Base-by-base conservation (phyloP, 1,140 invertebrate genomes). In the Drosophila kepulauana region DNA sequence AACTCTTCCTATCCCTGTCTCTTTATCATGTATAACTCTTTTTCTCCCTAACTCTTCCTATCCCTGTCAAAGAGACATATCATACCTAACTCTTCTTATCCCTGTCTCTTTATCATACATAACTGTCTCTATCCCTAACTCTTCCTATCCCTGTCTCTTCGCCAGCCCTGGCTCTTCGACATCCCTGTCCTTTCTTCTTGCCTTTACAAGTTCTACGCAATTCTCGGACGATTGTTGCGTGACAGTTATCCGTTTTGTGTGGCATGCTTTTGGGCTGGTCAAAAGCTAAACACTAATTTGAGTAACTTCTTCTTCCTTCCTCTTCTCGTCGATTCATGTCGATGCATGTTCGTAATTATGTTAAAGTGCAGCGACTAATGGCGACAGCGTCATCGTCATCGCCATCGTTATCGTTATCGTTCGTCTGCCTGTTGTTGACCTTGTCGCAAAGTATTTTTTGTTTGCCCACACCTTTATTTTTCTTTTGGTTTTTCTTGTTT, bases 211-310 rank as follows among this genome's bases (percentile, higher is more conserved):
- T 25, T 25, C 20, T 25, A 25, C 20, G 3, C 30, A 33, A 5
- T 33, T 33, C 7, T 1, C 6, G 7, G 13, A n/a, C 16, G 13
- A 20, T 41, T 28, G 62, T 73, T 59, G 65, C 65, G 71, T 74
- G 71, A 62, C 41, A 59, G 10, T 51, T 15, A 46, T 16, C 10
- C 56, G 54, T 74, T 69, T 49, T 15, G 67, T 41, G 56, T 68
- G 67, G 70, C 70, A 58, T 73, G 56, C 70, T 73, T 73, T 67
- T 68, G 28, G 64, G 64, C 70, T 72, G 62, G 45, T 52, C 38
- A 69, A 61, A 13, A 11, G 43, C 35, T 35, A 33, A 28, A 51
- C 49, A 71, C 43, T 48, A 52, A 67, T 46, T 68, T 61, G 51
- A 33, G 25, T 45, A 45, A 13, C 56, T 45, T 58, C 16, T 46